phyloP scores from a whole-genome alignment of 2,797 vertebrate species.

The Phrynocephalus forsythii region DNA sequence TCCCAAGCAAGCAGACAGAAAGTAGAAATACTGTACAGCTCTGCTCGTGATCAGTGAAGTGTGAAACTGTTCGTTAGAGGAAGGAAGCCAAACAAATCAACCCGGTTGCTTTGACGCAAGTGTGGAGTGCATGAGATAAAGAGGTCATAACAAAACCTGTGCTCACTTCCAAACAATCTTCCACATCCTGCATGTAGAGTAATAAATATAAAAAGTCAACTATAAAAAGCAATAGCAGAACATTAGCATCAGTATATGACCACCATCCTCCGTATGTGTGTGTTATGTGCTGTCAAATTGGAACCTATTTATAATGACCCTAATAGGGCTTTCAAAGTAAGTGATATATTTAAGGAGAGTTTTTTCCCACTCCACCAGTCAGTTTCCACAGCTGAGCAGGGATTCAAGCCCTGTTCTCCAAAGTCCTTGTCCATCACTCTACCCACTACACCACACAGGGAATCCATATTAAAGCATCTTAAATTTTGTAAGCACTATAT shows the following conservation, averaged over 20 bases:
- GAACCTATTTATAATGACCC: too few relatives aligned
- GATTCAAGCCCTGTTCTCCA: too few relatives aligned
- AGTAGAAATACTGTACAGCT: background rate
- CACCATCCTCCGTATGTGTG: too few relatives aligned
- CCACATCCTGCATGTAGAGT: background rate
- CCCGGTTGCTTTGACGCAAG: background rate
- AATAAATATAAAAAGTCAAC: background rate
- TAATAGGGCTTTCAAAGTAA: too few relatives aligned
- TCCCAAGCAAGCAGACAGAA: background rate
- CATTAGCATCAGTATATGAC: background rate
- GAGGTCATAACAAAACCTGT: background rate
- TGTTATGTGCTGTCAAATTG: too few relatives aligned
- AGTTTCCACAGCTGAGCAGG: too few relatives aligned
- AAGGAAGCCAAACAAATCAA: constrained; percentile 10
- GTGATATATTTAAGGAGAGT: too few relatives aligned
- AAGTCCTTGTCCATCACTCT: too few relatives aligned
- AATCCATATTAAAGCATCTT: too few relatives aligned
- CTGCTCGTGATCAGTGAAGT: constrained; percentile 5
- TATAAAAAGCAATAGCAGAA: background rate
- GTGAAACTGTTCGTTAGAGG: background rate
- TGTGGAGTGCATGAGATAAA: constrained; percentile 3
- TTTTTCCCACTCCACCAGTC: too few relatives aligned
- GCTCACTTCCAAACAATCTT: background rate
- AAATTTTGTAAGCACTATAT: too few relatives aligned
- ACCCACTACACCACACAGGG: too few relatives aligned